Evolutionary conservation across 2,888 invertebrate genomes (phyloP), one percentile per base, ranked within the genome.

Genomic region (Cheilosia grossa): DNA sequence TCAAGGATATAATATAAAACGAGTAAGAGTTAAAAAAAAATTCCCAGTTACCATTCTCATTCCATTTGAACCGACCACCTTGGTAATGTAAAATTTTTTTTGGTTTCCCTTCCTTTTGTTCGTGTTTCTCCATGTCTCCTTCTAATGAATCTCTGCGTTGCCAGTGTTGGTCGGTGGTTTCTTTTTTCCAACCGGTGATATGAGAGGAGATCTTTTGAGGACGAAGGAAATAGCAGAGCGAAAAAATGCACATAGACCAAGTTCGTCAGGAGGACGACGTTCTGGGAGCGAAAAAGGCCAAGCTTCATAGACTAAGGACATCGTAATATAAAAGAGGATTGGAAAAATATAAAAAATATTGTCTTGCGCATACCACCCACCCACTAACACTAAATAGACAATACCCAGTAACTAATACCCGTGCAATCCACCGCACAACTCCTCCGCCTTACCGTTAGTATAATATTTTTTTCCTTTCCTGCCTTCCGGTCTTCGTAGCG

Each of bases 311-410:
- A 77, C 77, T 27, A 27, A 54, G 47, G 69, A 78, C 69, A 77
- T 61, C 53, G 67, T 19, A 67, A 44, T 69, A 59, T 30, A 40
- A 47, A 61, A 37, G 53, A 27, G 17, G 42, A 44, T 21, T 21
- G 54, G 49, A 13, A 27, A 40, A 15, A 33, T 2, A 37, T 33
- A 69, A 77, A 54, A 56, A 53, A 24, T 49, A 78, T 78, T 78
- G 78, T 78, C 78, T 78, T 78, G 78, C 78, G 78, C 78, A 78
- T 40, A 70, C 78, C 69, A 61, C 78, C 78, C 61, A 78, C 78
- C 78, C 78, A 78, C 63, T 7, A 19, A 27, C 61, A 69, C 63
- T 53, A 63, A 78, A 78, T 63, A 78, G 78, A 78, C 69, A 78
- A 70, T 70, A 54, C 78, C 78, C 37, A 63, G 67, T 61, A 77